A percentile compares a stretch with the other conserved stretches of the same genome.
phyloP scores from a whole-genome alignment of 2,888 invertebrate genomes.

The Eudasyphora cyanicolor region DNA sequence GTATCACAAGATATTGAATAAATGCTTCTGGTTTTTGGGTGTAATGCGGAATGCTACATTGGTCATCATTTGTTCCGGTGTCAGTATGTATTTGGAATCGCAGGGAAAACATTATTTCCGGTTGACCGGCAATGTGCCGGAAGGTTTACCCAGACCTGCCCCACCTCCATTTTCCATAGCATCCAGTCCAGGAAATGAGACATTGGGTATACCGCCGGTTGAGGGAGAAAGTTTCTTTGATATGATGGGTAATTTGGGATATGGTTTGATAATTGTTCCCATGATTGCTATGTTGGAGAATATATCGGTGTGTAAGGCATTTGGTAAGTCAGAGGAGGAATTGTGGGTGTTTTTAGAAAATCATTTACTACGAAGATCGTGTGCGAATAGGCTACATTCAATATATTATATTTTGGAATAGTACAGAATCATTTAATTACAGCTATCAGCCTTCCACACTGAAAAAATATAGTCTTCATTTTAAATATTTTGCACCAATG shows the following conservation, averaged over 20 bases:
- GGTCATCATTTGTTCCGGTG: slow-evolving; percentile 85
- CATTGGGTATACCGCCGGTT: slow-evolving; percentile 64
- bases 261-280: slow-evolving; percentile 91
- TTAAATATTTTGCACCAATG: too few relatives aligned
- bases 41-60: slow-evolving; percentile 90
- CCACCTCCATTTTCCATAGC: slow-evolving; percentile 85
- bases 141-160: slow-evolving; percentile 85
- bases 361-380: too few relatives aligned
- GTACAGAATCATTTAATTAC: too few relatives aligned
- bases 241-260: slow-evolving; percentile 89
- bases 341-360: too few relatives aligned
- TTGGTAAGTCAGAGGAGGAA: slow-evolving; percentile 62
- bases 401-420: too few relatives aligned
- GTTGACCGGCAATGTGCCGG: slow-evolving; percentile 86
- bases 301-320: slow-evolving; percentile 83
- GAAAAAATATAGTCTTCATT: too few relatives aligned
- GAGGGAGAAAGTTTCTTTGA: slow-evolving; percentile 81
- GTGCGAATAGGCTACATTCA: too few relatives aligned
- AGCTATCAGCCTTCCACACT: too few relatives aligned
- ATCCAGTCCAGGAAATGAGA: slow-evolving; percentile 69
- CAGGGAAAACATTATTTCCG: slow-evolving; percentile 80
- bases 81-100: slow-evolving; percentile 84
- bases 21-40: slow-evolving; percentile 86
- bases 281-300: slow-evolving; percentile 92
- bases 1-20: slow-evolving; percentile 83